Base-by-base conservation (phyloP, 2,113 vertebrate species). In the Tympanuchus pallidicinctus region DNA sequence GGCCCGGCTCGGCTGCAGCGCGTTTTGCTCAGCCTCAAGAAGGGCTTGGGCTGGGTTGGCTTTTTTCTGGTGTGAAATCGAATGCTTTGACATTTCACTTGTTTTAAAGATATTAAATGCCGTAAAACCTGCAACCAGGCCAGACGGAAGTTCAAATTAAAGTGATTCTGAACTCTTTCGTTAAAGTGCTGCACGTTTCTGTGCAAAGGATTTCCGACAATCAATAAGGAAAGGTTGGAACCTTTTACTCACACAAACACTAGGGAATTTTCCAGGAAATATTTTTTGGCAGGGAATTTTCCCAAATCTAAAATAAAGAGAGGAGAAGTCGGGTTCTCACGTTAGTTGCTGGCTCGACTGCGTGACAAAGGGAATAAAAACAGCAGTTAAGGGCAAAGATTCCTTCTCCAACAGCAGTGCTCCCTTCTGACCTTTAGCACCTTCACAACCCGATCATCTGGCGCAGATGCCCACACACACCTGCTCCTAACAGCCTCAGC, bases 211-310 rank as follows among this genome's bases (percentile, higher is more conserved):
- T 92, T 96, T 92, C 89, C 69, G 84, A 88, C 3, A 74, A 13
- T 83, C 12, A 92, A 86, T 13, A 89, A 97, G 57, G 94, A 94
- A 96, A 77, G 59, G 65, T 92, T 96, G 95, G 96, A 96, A 97
- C 94, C 94, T 97, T 97, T 97, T 97, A 97, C 96, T 97, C 97
- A 97, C 97, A 97, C 93, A 96, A 95, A 97, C 91, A 97, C 93
- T 93, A 97, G 80, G 36, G 95, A 96, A 96, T 95, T 96, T 97
- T 93, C 96, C 96, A 93, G 93, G 95, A 87, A 79, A 72, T 82
- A 87, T 92, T 85, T 95, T 96, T 94, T 92, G 30, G 27, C 96
- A 97, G 82, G 94, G 95, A 97, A 93, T 96, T 97, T 97, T 77
- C 93, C 87, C 96, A 97, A 95, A 97, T 97, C 97, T 98, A 97